These are phyloP conservation scores for Forbesichthys agassizii DNA, from an alignment of 2,113 vertebrate genomes.

Conservation along the genomic window DNA sequence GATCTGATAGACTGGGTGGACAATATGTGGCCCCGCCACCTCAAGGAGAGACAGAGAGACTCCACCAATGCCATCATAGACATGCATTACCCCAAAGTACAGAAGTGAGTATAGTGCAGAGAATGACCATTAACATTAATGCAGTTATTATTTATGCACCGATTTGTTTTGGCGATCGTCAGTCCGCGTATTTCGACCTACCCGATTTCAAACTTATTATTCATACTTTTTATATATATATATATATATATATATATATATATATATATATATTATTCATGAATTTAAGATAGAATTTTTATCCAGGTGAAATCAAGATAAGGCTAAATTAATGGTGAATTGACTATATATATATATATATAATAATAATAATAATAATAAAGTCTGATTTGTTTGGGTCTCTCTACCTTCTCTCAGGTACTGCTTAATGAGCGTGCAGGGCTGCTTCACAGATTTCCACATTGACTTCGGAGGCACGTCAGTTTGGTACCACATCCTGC, in stretches of 20 bases:
- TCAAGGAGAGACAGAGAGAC: slow-evolving; percentile 96
- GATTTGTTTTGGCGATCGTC: neutral
- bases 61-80: slow-evolving; percentile 96
- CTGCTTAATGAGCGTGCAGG: slow-evolving; percentile 98
- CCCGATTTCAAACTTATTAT: no score
- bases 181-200: no score
- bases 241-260: no score
- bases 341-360: no score
- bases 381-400: neutral
- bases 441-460: slow-evolving; percentile 98
- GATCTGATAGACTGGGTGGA: slow-evolving; percentile 99
- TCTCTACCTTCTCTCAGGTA: slow-evolving; percentile 77
- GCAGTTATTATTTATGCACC: neutral
- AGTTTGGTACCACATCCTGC: slow-evolving; percentile 97
- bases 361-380: no score
- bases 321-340: no score
- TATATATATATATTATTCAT: no score
- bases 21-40: slow-evolving; percentile 98
- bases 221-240: no score
- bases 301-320: no score
- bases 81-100: slow-evolving; percentile 99
- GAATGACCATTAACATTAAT: neutral
- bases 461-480: slow-evolving; percentile 98
- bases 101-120: slow-evolving; percentile 82
- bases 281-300: no score